Base-by-base conservation (phyloP, 2,113 vertebrate genomes). In the Alethe castanea region DNA sequence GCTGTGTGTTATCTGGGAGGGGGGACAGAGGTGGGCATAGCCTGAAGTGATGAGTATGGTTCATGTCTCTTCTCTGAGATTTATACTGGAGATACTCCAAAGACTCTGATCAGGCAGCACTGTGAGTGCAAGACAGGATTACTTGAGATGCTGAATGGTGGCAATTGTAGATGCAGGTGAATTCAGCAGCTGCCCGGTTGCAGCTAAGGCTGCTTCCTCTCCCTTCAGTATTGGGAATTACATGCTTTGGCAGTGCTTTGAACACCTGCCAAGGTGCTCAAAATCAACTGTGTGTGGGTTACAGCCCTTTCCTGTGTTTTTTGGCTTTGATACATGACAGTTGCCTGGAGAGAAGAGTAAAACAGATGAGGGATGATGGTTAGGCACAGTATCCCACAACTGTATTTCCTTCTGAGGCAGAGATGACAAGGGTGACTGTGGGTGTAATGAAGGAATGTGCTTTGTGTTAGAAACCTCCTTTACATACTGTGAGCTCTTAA, bases 41-140 rank as follows among this genome's bases (percentile, higher is more conserved):
- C 90, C 92, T 97, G 97, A 97, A 87, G 54, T 97, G 97, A 98
- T 98, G 96, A 96, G 92, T n/a, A 56, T 66, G 66, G 29, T 95
- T 98, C 98, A 97, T 98, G 98, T 98, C 97, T 98, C 97, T 98
- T 98, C 98, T 98, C 97, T 98, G 98, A 98, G 80, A 81, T 69
- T 65, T 74, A 17, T 52, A 57, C 57, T 98, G 98, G 96, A 97
- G 97, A 97, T 94, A 74, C 31, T 92, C 72, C 80, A 77, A 66
- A 80, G 53, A 54, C 67, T 97, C 98, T 98, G 97, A 98, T 98
- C 96, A 94, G 95, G 94, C 88, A 86, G 33, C 1, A 0, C 67
- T 23, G 25, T 50, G 5, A 3, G 14, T 29, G 6, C 45, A 33
- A 18, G 42, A 6, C n/a, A 28, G 22, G 7, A 26, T 61, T 65